phyloP scores from a whole-genome alignment of 1,140 invertebrate species.

The Drosophila tropicalis region DNA sequence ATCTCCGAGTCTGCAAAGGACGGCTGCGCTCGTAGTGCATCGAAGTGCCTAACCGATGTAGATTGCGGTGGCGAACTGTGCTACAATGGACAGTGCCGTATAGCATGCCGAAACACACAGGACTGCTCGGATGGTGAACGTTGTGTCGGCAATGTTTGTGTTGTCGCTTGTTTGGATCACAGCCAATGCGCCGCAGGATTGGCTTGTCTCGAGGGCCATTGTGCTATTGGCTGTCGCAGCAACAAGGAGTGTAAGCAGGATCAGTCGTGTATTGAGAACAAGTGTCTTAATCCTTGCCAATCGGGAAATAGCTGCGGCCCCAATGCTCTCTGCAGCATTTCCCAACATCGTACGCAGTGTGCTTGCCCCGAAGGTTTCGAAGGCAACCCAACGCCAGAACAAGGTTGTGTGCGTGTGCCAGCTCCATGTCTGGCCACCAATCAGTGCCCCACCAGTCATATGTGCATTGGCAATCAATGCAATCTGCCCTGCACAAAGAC shows the following conservation, averaged over 20 bases:
- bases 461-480: conserved; percentile 90
- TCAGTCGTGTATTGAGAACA: conserved; percentile 92
- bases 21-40: conserved; percentile 89
- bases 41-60: conserved; percentile 87
- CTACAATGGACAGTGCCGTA: conserved; percentile 91
- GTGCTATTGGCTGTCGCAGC: conserved; percentile 91
- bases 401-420: conserved; percentile 92
- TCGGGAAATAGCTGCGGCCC: conserved; percentile 91
- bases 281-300: conserved; percentile 92
- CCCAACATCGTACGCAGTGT: conserved; percentile 89
- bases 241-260: conserved; percentile 90
- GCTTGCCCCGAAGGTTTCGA: conserved; percentile 92
- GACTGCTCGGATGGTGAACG: conserved; percentile 92
- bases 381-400: conserved; percentile 93
- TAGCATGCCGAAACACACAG: conserved; percentile 89
- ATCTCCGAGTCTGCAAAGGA: conserved; percentile 85
- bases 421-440: conserved; percentile 86
- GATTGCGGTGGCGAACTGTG: conserved; percentile 92
- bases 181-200: conserved; percentile 90
- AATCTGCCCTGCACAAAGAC: conserved; percentile 89
- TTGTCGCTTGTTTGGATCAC: conserved; percentile 90
- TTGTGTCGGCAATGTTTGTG: conserved; percentile 91
- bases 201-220: conserved; percentile 91
- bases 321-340: conserved; percentile 91
- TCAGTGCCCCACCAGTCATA: conserved; percentile 89